Conservation (phyloP, 2,113 vertebrate species). For the Amphiprion percula region DNA sequence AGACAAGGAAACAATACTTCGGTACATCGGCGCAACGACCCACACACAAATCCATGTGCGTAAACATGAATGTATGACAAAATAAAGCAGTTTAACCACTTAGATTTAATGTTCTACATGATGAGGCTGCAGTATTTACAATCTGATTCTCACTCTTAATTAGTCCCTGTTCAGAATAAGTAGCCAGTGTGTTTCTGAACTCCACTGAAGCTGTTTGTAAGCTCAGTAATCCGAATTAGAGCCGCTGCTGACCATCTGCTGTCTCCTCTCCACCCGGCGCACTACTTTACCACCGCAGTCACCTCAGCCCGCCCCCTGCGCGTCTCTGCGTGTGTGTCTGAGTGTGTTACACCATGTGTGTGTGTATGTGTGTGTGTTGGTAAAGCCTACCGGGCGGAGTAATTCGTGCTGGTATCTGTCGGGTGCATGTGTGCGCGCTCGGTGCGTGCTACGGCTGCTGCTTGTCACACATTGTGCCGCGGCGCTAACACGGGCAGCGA, state of each 20-base stretch:
- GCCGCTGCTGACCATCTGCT: conserved; percentile 80
- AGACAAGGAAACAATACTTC: too few relatives aligned
- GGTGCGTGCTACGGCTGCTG: conserved; percentile 89
- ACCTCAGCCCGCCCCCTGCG: conserved; percentile 67
- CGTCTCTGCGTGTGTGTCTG: background rate
- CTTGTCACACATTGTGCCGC: conserved; percentile 92
- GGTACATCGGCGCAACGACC: too few relatives aligned
- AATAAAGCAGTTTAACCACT: too few relatives aligned
- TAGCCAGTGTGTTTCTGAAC: conserved; percentile 30
- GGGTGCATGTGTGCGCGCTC: conserved; percentile 78
- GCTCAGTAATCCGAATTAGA: conserved; percentile 78
- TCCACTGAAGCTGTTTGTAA: conserved; percentile 41
- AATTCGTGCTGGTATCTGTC: conserved; percentile 80
- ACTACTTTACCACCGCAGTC: conserved; percentile 81
- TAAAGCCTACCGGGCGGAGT: conserved; percentile 87
- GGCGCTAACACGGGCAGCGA: conserved; percentile 82
- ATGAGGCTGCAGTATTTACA: background rate
- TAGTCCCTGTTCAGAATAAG: conserved; percentile 7
- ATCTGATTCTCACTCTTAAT: conserved; percentile 22
- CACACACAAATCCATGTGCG: too few relatives aligned
- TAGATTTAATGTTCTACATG: background rate
- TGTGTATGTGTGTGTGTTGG: background rate
- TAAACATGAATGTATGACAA: too few relatives aligned
- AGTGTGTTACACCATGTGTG: background rate
- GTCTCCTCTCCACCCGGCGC: conserved; percentile 72